Conservation (phyloP, 2,113 vertebrate species). For the Antechinus stuartii region DNA sequence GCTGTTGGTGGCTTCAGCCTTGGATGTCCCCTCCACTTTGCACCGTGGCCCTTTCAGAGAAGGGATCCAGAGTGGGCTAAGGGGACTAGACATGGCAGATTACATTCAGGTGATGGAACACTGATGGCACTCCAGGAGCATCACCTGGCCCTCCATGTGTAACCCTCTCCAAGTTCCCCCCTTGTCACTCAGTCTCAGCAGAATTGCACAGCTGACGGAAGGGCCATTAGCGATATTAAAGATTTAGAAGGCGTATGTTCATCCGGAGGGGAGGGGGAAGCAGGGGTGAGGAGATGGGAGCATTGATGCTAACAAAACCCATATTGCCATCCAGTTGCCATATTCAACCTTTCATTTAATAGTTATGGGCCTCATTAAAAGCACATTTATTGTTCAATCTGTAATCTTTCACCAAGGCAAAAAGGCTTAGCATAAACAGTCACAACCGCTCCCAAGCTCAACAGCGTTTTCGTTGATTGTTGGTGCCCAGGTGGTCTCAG, state of each 20-base stretch:
- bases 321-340: conserved; percentile 30
- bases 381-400: conserved; percentile 6
- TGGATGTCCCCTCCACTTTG: neutral
- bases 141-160: conserved; percentile 60
- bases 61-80: neutral
- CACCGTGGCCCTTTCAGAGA: neutral
- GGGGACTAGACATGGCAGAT: neutral
- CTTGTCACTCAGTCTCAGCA: conserved; percentile 31
- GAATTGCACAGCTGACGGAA: conserved; percentile 60
- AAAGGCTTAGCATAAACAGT: conserved; percentile 25
- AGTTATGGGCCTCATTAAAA: conserved; percentile 44
- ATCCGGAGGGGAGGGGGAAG: neutral
- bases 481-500: neutral
- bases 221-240: conserved; percentile 69
- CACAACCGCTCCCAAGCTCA: conserved; percentile 21
- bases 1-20: neutral
- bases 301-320: conserved; percentile 39
- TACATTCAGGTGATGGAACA: neutral
- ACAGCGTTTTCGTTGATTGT: neutral
- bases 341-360: conserved; percentile 37
- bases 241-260: conserved; percentile 57
- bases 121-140: rapidly evolving
- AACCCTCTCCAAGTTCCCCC: neutral
- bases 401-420: conserved; percentile 23
- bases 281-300: neutral